phyloP scores from a whole-genome alignment of 2,888 invertebrate species.

The Carcina quercana region DNA sequence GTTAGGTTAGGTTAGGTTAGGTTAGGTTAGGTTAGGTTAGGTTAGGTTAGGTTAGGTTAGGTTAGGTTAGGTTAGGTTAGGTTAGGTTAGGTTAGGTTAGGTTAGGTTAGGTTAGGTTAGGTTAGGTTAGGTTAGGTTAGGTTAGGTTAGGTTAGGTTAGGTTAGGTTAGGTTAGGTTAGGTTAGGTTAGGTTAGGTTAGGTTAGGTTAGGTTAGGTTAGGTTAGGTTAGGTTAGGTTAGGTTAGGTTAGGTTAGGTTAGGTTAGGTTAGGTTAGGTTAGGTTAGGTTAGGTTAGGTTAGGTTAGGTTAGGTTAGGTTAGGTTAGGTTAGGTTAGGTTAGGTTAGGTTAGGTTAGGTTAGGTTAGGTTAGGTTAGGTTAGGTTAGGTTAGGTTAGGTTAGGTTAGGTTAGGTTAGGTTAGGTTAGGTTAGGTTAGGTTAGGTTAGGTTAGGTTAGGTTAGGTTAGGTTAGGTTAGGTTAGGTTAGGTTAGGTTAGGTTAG shows the following conservation, averaged over 20 bases:
- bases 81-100: conserved; percentile 8
- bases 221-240: conserved; percentile 8
- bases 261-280: conserved; percentile 8
- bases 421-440: conserved; percentile 10
- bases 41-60: conserved; percentile 7
- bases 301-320: conserved; percentile 8
- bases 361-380: conserved; percentile 6
- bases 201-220: conserved; percentile 7
- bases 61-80: conserved; percentile 6
- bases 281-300: conserved; percentile 9
- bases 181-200: conserved; percentile 8
- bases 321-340: conserved; percentile 7
- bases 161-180: conserved; percentile 1
- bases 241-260: conserved; percentile 7
- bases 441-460: conserved; percentile 19
- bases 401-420: conserved; percentile 8
- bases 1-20: conserved; percentile 9
- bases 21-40: conserved; percentile 7
- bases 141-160: conserved; percentile 1
- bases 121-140: conserved; percentile 8
- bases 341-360: conserved; percentile 8
- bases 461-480: conserved; percentile 17
- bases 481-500: conserved; percentile 2
- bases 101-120: conserved; percentile 8
- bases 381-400: conserved; percentile 3